phyloP scores from a whole-genome alignment of 1,140 invertebrate genomes.

The Zaprionus tsacasi region DNA sequence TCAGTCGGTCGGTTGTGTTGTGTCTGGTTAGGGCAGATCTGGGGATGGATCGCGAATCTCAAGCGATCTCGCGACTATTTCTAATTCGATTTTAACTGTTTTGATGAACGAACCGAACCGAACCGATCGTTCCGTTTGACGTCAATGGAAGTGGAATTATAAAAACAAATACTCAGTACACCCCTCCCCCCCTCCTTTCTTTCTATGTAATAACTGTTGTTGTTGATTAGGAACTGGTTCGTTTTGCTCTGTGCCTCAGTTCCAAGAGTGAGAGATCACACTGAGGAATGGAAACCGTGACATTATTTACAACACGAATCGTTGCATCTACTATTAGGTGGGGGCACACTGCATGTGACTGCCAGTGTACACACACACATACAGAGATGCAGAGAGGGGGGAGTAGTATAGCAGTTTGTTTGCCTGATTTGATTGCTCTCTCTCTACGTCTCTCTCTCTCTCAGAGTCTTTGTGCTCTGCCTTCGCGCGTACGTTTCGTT shows the following conservation, averaged over 20 bases:
- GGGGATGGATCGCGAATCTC: background rate
- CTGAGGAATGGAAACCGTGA: constrained; percentile 61
- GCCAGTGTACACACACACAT: background rate
- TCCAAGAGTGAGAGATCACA: background rate
- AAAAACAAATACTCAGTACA: constrained; percentile 69
- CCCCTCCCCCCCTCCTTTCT: background rate
- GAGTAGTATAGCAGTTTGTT: constrained; percentile 40
- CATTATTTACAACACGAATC: constrained; percentile 51
- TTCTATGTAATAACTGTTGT: constrained; percentile 21
- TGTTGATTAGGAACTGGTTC: constrained; percentile 63
- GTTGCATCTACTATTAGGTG: constrained; percentile 18
- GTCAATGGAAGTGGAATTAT: constrained; percentile 72
- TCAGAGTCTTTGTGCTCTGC: constrained; percentile 26
- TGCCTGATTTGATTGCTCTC: constrained; percentile 38
- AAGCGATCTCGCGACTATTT: constrained; percentile 50
- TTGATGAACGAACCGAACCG: constrained; percentile 47
- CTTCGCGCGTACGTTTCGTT: constrained; percentile 27
- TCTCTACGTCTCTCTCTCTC: background rate
- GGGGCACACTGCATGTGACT: constrained; percentile 23
- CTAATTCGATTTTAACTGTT: constrained; percentile 73
- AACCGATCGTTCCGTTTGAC: constrained; percentile 59
- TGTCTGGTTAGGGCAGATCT: constrained; percentile 14
- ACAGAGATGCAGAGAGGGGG: background rate
- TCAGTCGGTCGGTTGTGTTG: background rate
- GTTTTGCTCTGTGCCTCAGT: constrained; percentile 19